A percentile compares a stretch with the other conserved stretches of the same genome.
phyloP scores from a whole-genome alignment of 2,888 invertebrate genomes.

The Sesia apiformis region DNA sequence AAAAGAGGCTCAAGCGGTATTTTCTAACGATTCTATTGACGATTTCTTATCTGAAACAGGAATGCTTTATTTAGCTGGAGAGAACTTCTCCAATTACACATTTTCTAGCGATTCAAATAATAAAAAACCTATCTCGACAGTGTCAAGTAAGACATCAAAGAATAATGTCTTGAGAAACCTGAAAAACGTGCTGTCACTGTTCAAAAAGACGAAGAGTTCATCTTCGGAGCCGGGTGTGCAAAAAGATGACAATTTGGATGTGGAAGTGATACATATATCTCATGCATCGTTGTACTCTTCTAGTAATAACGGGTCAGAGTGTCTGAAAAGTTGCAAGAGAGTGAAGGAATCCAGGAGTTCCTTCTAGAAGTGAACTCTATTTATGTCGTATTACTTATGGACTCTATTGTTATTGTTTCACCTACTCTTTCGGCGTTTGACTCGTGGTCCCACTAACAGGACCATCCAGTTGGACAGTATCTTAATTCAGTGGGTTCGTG shows the following conservation, averaged over 20 bases:
- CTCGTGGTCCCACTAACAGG: no score
- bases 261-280: constrained; percentile 52
- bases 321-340: constrained; percentile 19
- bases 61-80: constrained; percentile 29
- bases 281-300: constrained; percentile 39
- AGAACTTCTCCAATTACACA: constrained; percentile 41
- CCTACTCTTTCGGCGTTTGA: no score
- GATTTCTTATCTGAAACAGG: constrained; percentile 51
- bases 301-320: constrained; percentile 30
- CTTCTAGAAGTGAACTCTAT: not conserved
- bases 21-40: constrained; percentile 56
- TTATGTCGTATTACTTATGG: no score
- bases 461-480: no score
- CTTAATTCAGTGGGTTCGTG: no score
- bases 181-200: constrained; percentile 34
- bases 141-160: constrained; percentile 48
- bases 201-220: constrained; percentile 23
- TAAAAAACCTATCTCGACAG: constrained; percentile 17
- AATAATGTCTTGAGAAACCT: constrained; percentile 37
- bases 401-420: no score
- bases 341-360: constrained; percentile 42
- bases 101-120: constrained; percentile 25
- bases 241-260: constrained; percentile 25
- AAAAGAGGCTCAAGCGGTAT: constrained; percentile 43
- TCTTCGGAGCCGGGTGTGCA: constrained; percentile 41